phyloP scores from a whole-genome alignment of 1,140 invertebrate genomes.

The Lutraria rhynchaena region DNA sequence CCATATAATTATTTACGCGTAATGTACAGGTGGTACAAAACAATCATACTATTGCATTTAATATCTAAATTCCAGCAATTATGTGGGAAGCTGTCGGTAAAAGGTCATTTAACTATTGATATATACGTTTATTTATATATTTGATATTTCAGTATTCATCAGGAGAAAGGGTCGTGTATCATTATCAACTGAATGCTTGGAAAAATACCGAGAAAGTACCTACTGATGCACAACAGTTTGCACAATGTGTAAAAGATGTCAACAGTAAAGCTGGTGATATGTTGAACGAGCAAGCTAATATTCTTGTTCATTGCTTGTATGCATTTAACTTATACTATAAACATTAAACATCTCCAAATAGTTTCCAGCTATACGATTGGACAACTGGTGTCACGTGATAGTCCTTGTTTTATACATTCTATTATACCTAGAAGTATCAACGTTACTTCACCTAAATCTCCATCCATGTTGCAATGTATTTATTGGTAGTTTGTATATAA shows the following conservation, averaged over 20 bases:
- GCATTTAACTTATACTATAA: neutral
- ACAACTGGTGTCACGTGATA: neutral
- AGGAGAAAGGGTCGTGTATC: neutral
- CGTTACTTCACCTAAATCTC: neutral
- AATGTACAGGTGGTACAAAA: too few species aligned
- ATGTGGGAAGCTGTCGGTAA: too few species aligned
- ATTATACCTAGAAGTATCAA: neutral
- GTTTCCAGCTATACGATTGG: neutral
- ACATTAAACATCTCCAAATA: neutral
- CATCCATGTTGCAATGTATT: neutral
- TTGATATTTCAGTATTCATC: too few species aligned
- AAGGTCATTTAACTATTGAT: too few species aligned
- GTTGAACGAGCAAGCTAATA: neutral
- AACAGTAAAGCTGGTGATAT: neutral
- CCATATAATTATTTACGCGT: too few species aligned
- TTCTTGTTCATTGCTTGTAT: slow-evolving; percentile 9
- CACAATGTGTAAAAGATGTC: neutral
- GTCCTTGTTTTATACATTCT: neutral
- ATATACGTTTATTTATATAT: too few species aligned
- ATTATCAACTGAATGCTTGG: slow-evolving; percentile 1
- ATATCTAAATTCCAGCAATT: too few species aligned
- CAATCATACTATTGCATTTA: too few species aligned
- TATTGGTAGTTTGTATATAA: neutral
- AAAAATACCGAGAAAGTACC: neutral
- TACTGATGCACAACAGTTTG: neutral